Evolutionary conservation across 2,888 invertebrate species (phyloP).

Genomic region (Aproaerema taeniolella): DNA sequence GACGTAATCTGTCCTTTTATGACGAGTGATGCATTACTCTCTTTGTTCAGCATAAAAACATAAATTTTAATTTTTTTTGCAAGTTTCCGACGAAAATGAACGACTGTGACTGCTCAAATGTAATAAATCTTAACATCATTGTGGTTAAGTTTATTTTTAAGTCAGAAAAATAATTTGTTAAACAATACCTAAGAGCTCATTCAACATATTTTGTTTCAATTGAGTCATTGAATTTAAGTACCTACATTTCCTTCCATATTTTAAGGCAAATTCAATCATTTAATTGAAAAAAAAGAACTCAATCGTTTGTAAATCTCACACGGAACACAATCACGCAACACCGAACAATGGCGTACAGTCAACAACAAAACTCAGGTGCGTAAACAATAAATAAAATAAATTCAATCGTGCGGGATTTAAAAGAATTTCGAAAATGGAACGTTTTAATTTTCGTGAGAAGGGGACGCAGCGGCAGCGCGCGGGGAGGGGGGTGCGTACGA

Average conservation of each 20-base stretch:
- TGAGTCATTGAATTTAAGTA: too few species aligned
- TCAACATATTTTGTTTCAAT: too few species aligned
- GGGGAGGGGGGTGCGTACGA: constrained; percentile 39
- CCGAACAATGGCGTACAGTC: constrained; percentile 20
- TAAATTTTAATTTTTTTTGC: constrained; percentile 49
- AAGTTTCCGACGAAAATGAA: too few species aligned
- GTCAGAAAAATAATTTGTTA: too few species aligned
- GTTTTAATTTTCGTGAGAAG: constrained; percentile 56
- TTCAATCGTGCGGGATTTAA: constrained; percentile 41
- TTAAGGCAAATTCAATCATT: too few species aligned
- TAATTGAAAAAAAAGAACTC: not conserved
- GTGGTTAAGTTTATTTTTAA: too few species aligned
- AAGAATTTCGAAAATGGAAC: constrained; percentile 51
- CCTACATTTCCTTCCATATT: too few species aligned
- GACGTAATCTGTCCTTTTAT: constrained; percentile 69
- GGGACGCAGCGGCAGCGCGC: constrained; percentile 24
- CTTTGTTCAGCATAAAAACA: constrained; percentile 54
- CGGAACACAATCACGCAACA: constrained; percentile 2
- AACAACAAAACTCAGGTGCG: constrained; percentile 29
- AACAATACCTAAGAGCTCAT: too few species aligned
- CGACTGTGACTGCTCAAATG: too few species aligned
- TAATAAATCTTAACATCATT: constrained; percentile 20
- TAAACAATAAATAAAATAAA: constrained; percentile 33
- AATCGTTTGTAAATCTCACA: too few species aligned
- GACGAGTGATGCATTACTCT: constrained; percentile 70